Base-by-base conservation (phyloP, 2,888 invertebrate genomes). In the Pocota personata region DNA sequence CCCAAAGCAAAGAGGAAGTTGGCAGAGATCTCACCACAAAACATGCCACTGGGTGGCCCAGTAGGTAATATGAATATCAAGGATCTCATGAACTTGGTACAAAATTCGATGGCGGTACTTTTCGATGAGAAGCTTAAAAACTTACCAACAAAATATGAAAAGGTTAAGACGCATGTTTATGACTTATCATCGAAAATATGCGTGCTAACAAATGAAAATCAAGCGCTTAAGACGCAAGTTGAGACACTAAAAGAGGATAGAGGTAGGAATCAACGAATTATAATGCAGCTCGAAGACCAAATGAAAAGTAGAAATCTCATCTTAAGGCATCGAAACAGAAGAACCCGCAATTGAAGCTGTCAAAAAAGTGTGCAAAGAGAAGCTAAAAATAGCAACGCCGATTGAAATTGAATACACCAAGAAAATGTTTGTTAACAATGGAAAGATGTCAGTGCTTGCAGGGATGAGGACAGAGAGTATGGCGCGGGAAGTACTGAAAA, bases 101-200 rank as follows among this genome's bases (percentile, higher is more conserved):
- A 24, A 24, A 1, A 89, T 40, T 55, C 30, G 1, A 40, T 16
- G 43, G 16, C 43, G 16, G 16, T 43, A 16, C 14, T 43, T 6
- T 43, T 16, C 14, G 43, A 14, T 43, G 43, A 16, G 14, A 14
- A 43, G 43, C 14, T 16, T 7, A 40, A 40, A 3, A 40, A 40
- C n/a, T 14, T 40, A 40, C n/a, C 14, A n/a, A 40, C 40, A 12
- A 40, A 40, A 40, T 6, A 14, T 40, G 40, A 40, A 40, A 40
- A 40, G n/a, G 40, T n/a, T 40, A 40, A 40, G 40, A 40, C 40
- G 14, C 2, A 40, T 40, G 40, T 40, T 1, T 6, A 40, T n/a
- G 12, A 40, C 40, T 40, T 40, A 40, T 40, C 40, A n/a, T 40
- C 40, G 40, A 40, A n/a, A 1, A 40, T 40, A n/a, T 40, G 40